Evolutionary conservation across 2,888 invertebrate species (phyloP), one percentile per base, ranked within the genome.

Genomic region (Tromatobia lineatoria): DNA sequence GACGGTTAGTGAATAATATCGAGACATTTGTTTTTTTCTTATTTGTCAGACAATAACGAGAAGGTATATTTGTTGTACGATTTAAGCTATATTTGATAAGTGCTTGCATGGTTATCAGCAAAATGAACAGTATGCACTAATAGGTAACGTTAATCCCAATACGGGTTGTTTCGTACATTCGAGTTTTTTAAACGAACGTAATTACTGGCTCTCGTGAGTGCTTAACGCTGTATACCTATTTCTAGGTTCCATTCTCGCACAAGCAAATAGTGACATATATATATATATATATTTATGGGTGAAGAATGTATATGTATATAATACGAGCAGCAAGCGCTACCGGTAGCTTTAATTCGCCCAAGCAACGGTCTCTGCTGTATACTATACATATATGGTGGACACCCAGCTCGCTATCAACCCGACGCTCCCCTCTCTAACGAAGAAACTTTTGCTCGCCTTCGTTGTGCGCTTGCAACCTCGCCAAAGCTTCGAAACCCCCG

Each of bases 171-270:
- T 70, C 52, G 52, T 18, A 34, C 38, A 7, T 52, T 54, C 52
- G 52, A 54, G 52, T 54, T 70, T 50, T 70, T 70, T 54, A 70
- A 70, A 52, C 70, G 52, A 52, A 52, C 70, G 70, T 70, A 70
- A 70, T 70, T 70, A 70, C 52, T 52, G 70, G 54, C 54, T 29
- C 52, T 52, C 29, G 52, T 34, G 70, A 70, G 52, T 70, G 52
- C 69, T 70, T 34, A n/a, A 42, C 20, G 20, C 13, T 66, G 34
- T 34, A 29, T 13, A 52, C 52, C 66, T 23, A 45, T 34, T 54
- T 18, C 70, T 15, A 20, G 52, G 52, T 70, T 34, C 52, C 29
- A 23, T 52, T 70, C 54, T 11, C 52, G 70, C 54, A 20, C 34
- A 2, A 25, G 50, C 50, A 50, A 25, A n/a, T 29, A 47, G 34